Base-by-base conservation (phyloP, 2,888 invertebrate species). In the Ischnura elegans region DNA sequence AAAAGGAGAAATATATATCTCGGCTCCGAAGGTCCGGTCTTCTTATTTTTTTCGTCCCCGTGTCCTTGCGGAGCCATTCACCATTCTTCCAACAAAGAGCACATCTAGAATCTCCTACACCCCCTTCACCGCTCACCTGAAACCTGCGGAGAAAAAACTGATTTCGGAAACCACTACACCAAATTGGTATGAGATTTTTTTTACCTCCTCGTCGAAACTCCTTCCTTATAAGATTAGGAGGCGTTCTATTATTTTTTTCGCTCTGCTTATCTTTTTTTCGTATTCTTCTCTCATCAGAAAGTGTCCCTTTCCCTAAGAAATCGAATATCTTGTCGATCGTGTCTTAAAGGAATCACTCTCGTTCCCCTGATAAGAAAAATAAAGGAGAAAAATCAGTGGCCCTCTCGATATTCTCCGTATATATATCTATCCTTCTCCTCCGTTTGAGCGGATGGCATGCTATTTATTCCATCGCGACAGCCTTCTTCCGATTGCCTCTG, bases 251-350 rank as follows among this genome's bases (percentile, higher is more conserved):
- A 25, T 76, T 76, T 43, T 86, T 86, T 45, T 46, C 16, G 43
- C 25, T 46, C 16, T 16, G 42, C 45, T 86, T 86, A 45, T 86
- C 46, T 86, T 10, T 76, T 76, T 10, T 16, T 76, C 76, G 76
- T 76, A 76, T 76, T 76, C 76, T 76, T 76, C 45, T 45, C 46
- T 45, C 86, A 86, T 46, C 86, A 86, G 25, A 86, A 45, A 86
- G 45, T 45, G 86, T 85, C 46, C 86, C 13, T 21, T 86, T 36
- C 10, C 46, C 86, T 85, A 21, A n/a, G 8, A 42, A 86, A 45
- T 86, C 86, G 45, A 45, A 86, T 45, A 86, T 86, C 86, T 86
- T 85, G 85, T 85, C 85, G 86, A 86, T 86, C 86, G 86, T n/a
- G 46, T 5, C 45, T n/a, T 25, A 76, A 76, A 86, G 45, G 86